Evolutionary conservation across 2,888 invertebrate genomes (phyloP), one percentile per base, ranked within the genome.

Genomic region (Stenchaetothrips biformis): DNA sequence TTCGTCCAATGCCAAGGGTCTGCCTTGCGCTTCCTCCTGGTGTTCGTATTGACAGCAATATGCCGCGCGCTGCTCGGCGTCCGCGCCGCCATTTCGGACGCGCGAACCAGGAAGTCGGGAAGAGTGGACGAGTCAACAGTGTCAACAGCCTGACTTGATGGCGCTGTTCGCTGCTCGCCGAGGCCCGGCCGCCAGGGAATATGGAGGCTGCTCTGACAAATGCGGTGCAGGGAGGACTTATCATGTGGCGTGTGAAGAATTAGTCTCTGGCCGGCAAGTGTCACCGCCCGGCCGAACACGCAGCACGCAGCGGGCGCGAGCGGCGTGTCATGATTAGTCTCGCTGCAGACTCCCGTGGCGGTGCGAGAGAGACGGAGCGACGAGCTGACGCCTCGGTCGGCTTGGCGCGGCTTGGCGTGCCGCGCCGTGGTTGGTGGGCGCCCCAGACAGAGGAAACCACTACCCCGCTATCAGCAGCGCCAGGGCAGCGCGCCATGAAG

Each of bases 401-500:
- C 67, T 2, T n/a, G n/a, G n/a, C n/a, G n/a, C n/a, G n/a, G n/a
- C n/a, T n/a, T n/a, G n/a, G 25, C 21, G 67, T 11, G 67, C 67
- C n/a, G 21, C 67, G 21, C 67, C 67, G 67, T 25, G 25, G 21
- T 67, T 25, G 13, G 59, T 59, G 59, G 59, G 59, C 59, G 25
- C 67, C 25, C 67, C 25, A 74, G 25, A 74, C 67, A 74, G 67
- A 74, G 67, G 67, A 74, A 74, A 74, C 67, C 67, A 74, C 67
- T 74, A 74, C 67, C 67, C 25, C 67, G 67, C 21, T 74, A 74
- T 74, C 67, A 74, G 67, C 25, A 37, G 37, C 37, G 37, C 37
- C 37, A 4, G 1, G 37, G 37, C 37, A 1, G 37, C 37, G 37
- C 37, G 37, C 37, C 37, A 37, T 37, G 37, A 37, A 37, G 37